phyloP scores from a whole-genome alignment of 2,888 invertebrate genomes.

The Pocota personata region DNA sequence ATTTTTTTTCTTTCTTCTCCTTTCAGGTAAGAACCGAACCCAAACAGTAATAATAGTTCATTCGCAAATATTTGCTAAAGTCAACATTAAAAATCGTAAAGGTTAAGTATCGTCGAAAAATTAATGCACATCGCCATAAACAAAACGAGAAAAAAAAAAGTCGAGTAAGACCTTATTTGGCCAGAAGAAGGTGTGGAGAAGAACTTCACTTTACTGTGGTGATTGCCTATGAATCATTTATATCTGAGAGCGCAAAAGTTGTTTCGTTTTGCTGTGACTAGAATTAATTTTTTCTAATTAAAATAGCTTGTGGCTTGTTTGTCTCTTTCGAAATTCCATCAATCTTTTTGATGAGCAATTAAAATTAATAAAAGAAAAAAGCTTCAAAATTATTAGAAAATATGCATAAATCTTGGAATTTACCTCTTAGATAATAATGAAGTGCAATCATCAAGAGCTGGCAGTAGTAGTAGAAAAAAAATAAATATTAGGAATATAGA shows the following conservation, averaged over 20 bases:
- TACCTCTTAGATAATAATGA: conserved; percentile 36
- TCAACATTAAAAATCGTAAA: conserved; percentile 30
- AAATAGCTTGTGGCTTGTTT: background rate
- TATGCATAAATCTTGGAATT: conserved; percentile 27
- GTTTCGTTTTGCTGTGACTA: background rate
- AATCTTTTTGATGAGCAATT: conserved; percentile 59
- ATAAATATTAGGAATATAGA: background rate
- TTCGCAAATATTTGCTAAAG: conserved; percentile 36
- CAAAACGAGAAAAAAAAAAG: too few relatives aligned
- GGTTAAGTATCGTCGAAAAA: conserved; percentile 55
- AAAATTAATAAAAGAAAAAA: conserved; percentile 10
- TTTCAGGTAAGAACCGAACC: conserved; percentile 63
- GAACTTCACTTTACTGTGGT: background rate
- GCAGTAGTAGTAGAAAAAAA: background rate
- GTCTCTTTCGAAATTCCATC: conserved; percentile 16
- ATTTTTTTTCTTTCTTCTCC: conserved; percentile 37
- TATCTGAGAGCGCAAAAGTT: too few relatives aligned
- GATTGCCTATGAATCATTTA: conserved; percentile 21
- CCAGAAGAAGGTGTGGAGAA: conserved; percentile 29
- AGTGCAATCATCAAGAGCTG: conserved; percentile 42
- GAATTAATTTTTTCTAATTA: background rate
- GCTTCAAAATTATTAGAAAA: background rate
- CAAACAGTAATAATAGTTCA: background rate
- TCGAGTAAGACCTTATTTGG: conserved; percentile 25
- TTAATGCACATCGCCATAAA: conserved; percentile 4